Conservation (phyloP, 2,888 invertebrate species). For the Meiosimyza decipiens region DNA sequence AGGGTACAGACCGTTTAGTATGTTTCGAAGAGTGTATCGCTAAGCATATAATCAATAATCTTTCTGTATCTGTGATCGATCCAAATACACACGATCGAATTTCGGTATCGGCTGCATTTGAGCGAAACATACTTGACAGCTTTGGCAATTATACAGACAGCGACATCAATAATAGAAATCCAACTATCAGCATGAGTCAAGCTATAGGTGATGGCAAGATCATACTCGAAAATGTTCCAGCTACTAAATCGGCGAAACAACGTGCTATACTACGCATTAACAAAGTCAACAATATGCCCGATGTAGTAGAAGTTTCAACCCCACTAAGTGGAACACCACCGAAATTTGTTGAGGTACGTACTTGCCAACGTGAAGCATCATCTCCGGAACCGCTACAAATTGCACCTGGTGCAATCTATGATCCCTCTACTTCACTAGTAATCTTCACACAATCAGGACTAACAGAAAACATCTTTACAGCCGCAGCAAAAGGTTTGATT, state of each 20-base stretch:
- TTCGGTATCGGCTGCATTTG: conserved; percentile 77
- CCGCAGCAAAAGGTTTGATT: conserved; percentile 81
- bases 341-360: conserved; percentile 67
- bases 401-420: conserved; percentile 79
- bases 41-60: conserved; percentile 84
- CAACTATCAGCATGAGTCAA: conserved; percentile 75
- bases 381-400: conserved; percentile 79
- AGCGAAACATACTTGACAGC: conserved; percentile 80
- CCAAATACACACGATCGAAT: conserved; percentile 77
- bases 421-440: conserved; percentile 80
- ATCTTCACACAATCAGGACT: conserved; percentile 78
- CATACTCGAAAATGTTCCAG: conserved; percentile 71
- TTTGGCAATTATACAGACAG: conserved; percentile 79
- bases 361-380: conserved; percentile 65
- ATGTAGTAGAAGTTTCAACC: conserved; percentile 77
- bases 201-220: conserved; percentile 77
- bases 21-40: conserved; percentile 89
- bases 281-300: conserved; percentile 77
- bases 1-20: conserved; percentile 85
- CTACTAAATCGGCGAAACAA: conserved; percentile 67
- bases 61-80: conserved; percentile 85
- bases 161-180: conserved; percentile 64
- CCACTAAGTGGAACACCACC: conserved; percentile 67
- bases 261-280: conserved; percentile 78
- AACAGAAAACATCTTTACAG: conserved; percentile 78